Percentiles rank a stretch among this genome's conserved stretches.
Conservation (phyloP, 1,140 invertebrate genomes). For the Cyphomyrmex costatus region DNA sequence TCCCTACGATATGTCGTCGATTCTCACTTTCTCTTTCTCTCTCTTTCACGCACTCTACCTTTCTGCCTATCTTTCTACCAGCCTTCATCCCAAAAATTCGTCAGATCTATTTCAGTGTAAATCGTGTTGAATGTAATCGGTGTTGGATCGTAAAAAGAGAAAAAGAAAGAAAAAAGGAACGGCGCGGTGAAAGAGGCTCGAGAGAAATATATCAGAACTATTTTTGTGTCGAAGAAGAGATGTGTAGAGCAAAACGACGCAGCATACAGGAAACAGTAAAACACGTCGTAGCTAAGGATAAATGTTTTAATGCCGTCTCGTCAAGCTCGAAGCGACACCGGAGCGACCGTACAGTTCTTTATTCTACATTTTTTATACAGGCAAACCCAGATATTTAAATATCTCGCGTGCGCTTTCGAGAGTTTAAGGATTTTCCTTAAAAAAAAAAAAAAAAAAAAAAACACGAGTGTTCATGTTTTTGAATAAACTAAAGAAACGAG, state of each 20-base stretch:
- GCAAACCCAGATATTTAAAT: conserved; percentile 1
- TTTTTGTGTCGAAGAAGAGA: conserved; percentile 76
- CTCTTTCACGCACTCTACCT: conserved; percentile 25
- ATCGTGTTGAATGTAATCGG: conserved; percentile 75
- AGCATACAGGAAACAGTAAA: conserved; percentile 55
- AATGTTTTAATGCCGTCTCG: conserved; percentile 72
- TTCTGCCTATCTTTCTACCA: conserved; percentile 59
- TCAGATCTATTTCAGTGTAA: conserved; percentile 74
- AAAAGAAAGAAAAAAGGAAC: conserved; percentile 33
- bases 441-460: conserved; percentile 6
- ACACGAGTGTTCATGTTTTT: conserved; percentile 9
- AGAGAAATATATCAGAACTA: conserved; percentile 75
- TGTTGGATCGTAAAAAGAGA: conserved; percentile 70
- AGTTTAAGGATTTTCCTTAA: neutral
- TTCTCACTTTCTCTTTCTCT: conserved; percentile 56
- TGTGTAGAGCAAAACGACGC: conserved; percentile 31
- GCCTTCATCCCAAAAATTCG: conserved; percentile 47
- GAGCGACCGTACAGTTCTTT: conserved; percentile 37
- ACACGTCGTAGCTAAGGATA: conserved; percentile 75
- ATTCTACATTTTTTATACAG: conserved; percentile 45
- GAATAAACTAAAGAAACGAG: neutral
- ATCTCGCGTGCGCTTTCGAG: neutral
- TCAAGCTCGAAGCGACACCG: conserved; percentile 66
- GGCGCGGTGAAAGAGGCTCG: conserved; percentile 12
- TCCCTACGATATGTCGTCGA: conserved; percentile 56